Conservation (phyloP, 1,140 invertebrate genomes). For the Caenorhabditis briggsae region DNA sequence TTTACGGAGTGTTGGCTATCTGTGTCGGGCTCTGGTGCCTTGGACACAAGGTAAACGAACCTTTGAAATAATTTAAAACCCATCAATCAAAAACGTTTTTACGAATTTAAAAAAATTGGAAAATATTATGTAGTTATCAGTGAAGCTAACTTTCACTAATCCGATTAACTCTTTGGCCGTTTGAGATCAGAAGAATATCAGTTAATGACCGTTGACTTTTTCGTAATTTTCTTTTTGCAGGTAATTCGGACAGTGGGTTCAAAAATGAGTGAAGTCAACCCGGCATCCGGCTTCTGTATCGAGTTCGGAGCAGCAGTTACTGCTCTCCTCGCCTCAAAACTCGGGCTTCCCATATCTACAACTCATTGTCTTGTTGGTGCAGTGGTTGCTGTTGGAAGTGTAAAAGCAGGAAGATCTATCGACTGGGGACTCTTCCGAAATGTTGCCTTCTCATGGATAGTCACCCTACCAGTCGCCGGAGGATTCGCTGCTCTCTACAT, state of each 20-base stretch:
- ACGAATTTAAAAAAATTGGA: not conserved
- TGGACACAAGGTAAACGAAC: slow-evolving; percentile 79
- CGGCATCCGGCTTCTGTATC: slow-evolving; percentile 86
- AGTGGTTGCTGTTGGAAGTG: slow-evolving; percentile 70
- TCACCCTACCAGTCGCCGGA: slow-evolving; percentile 90
- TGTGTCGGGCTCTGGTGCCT: slow-evolving; percentile 94
- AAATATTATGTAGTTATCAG: not conserved
- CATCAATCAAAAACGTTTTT: not conserved
- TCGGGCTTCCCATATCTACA: slow-evolving; percentile 93
- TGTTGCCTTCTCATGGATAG: slow-evolving; percentile 93
- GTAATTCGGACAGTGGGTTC: slow-evolving; percentile 73
- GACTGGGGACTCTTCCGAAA: slow-evolving; percentile 82
- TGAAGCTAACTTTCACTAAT: not conserved
- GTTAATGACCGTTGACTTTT: slow-evolving; percentile 1
- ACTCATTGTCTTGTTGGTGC: slow-evolving; percentile 95
- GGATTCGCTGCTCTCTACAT: slow-evolving; percentile 56
- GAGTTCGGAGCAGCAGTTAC: slow-evolving; percentile 95
- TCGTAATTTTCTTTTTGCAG: slow-evolving; percentile 8
- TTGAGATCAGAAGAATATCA: slow-evolving; percentile 2
- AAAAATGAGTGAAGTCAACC: slow-evolving; percentile 74
- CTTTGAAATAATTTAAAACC: not conserved
- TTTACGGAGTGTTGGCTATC: slow-evolving; percentile 95
- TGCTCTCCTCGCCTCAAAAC: slow-evolving; percentile 92
- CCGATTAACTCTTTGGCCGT: not conserved
- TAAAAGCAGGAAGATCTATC: slow-evolving; percentile 82